Conservation (phyloP, 2,113 vertebrate species). For the Cyprinodon brontotheroides region DNA sequence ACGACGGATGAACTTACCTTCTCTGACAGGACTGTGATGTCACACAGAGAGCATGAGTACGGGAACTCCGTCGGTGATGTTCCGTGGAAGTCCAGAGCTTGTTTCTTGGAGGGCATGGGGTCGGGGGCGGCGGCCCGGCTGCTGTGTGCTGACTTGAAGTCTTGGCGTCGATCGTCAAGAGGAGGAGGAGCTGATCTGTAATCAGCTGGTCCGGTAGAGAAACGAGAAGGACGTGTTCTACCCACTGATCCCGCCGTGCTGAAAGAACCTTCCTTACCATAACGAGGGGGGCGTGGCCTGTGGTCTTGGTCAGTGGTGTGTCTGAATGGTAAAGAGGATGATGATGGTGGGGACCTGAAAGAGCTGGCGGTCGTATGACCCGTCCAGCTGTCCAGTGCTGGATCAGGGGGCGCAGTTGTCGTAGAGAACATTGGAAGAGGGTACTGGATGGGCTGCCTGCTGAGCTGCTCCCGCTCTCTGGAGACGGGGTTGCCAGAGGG, state of each 20-base stretch:
- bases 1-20: conserved; percentile 66
- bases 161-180: background rate
- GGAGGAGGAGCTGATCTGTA: conserved; percentile 11
- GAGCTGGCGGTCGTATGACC: conserved; percentile 2
- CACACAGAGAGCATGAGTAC: conserved; percentile 73
- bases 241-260: background rate
- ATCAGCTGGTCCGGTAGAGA: conserved; percentile 2
- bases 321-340: conserved; percentile 5
- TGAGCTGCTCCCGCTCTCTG: conserved; percentile 22
- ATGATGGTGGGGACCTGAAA: background rate
- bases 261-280: conserved; percentile 44
- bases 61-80: conserved; percentile 57
- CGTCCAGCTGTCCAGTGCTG: conserved; percentile 43
- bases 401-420: conserved; percentile 22
- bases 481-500: background rate
- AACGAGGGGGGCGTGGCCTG: conserved; percentile 15
- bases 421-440: background rate
- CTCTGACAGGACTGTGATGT: conserved; percentile 68
- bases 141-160: conserved; percentile 3
- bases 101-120: conserved; percentile 38
- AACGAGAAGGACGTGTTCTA: background rate
- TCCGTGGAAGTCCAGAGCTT: conserved; percentile 74
- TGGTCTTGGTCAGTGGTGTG: conserved; percentile 38
- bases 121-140: fast-evolving
- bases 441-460: conserved; percentile 36